Evolutionary conservation across 2,888 invertebrate species (phyloP), one percentile per base, ranked within the genome.

Genomic region (Tricholauxania praeusta): DNA sequence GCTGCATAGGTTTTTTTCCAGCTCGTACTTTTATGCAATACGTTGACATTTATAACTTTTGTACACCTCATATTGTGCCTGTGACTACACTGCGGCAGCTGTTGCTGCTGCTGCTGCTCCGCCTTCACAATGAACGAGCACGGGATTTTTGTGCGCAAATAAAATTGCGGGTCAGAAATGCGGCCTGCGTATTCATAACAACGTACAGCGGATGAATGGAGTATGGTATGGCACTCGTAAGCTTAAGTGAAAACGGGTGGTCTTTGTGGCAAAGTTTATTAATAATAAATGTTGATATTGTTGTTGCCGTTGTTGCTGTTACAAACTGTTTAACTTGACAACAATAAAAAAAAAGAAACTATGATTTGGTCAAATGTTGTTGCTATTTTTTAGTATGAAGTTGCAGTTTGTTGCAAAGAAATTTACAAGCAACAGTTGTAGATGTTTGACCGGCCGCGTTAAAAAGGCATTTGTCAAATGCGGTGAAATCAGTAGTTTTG

Each of bases 41-140:
- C 71, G 73, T 72, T 66, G 72, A 74, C 74, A 75, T 76, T 73
- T 69, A 32, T 60, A 69, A 69, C 47, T 15, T 47, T 47, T 17
- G 48, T 51, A 39, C 32, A 32, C 12, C 39, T 17, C 32, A 32
- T 47, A 19, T 17, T 47, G 47, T n/a, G 39, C n/a, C 51, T 28
- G 12, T n/a, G 15, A n/a, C 62, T 15, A 10, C 57, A 32, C 6
- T 48, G 67, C 55, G 12, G 14, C 28, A 10, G 67, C 15, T 22
- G 39, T 15, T 66, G 53, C 39, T 47, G 32, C n/a, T 57, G 67
- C 57, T 10, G 67, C 53, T 67, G 57, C 67, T 39, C 32, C 67
- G 57, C 67, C 67, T 57, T 57, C 67, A 57, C 67, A 32, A 55
- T 22, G 39, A 39, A 39, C 39, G 39, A 39, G 39, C 39, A 10